These are phyloP conservation scores for Tetropium fuscum DNA, from an alignment of 2,888 invertebrate genomes.

Conservation along the genomic window DNA sequence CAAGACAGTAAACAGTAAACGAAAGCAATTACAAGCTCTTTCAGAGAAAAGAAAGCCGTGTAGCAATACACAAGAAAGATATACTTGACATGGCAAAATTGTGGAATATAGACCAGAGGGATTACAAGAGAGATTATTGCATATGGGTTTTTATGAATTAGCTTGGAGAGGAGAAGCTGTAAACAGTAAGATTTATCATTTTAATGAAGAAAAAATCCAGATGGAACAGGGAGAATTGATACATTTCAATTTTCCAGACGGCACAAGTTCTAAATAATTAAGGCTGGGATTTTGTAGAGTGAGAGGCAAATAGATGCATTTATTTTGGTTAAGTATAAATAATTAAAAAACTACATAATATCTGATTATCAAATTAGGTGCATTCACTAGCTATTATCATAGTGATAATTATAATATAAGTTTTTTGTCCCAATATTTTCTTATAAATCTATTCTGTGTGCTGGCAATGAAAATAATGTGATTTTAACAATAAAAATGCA, in stretches of 20 bases:
- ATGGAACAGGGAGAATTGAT: background rate
- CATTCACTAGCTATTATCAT: too few species aligned
- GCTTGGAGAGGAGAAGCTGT: slow-evolving; percentile 3
- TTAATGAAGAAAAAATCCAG: background rate
- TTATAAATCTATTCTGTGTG: too few species aligned
- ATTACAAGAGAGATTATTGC: slow-evolving; percentile 2
- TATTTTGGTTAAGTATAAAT: too few species aligned
- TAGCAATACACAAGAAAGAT: background rate
- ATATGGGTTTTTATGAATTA: slow-evolving; percentile 2
- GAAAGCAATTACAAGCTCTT: slow-evolving; percentile 12
- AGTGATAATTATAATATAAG: too few species aligned
- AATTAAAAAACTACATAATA: too few species aligned
- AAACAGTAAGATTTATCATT: background rate
- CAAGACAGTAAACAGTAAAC: slow-evolving; percentile 12
- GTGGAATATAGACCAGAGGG: slow-evolving; percentile 6
- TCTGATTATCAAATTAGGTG: too few species aligned
- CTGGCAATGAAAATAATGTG: too few species aligned
- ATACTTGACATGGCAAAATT: slow-evolving; percentile 5
- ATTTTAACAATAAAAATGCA: too few species aligned
- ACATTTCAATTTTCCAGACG: background rate
- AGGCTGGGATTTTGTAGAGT: too few species aligned
- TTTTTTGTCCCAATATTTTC: too few species aligned
- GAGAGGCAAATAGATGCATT: too few species aligned
- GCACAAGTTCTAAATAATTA: background rate
- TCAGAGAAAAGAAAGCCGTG: background rate